Percentiles rank a stretch among this genome's conserved stretches.
These are phyloP conservation scores for Tillus elongatus DNA, from an alignment of 2,888 invertebrate species.

Conservation along the genomic window DNA sequence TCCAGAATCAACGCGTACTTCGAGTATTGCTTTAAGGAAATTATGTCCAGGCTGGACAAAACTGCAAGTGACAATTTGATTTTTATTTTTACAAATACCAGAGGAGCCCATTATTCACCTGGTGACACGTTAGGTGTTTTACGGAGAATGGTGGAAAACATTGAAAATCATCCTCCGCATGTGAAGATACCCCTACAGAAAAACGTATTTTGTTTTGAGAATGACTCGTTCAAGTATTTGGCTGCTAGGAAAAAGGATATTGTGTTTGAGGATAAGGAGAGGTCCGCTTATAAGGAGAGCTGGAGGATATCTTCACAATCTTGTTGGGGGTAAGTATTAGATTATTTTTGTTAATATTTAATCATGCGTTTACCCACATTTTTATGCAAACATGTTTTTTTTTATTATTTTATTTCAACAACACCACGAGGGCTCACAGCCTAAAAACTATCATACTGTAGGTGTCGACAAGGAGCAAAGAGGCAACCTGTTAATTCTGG, in stretches of 20 bases:
- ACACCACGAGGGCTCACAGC: no score
- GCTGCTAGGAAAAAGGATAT: slow-evolving; percentile 28
- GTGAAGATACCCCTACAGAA: slow-evolving; percentile 24
- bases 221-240: slow-evolving; percentile 33
- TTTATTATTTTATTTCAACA: no score
- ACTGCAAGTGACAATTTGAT: slow-evolving; percentile 33
- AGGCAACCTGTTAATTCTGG: no score
- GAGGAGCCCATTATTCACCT: slow-evolving; percentile 29
- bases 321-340: slow-evolving; percentile 28
- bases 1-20: slow-evolving; percentile 30
- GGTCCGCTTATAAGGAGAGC: slow-evolving; percentile 19
- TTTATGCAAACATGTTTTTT: no score
- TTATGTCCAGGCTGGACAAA: slow-evolving; percentile 34
- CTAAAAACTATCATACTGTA: no score
- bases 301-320: slow-evolving; percentile 23
- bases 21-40: slow-evolving; percentile 33
- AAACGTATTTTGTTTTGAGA: slow-evolving; percentile 36
- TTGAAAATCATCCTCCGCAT: slow-evolving; percentile 24
- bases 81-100: slow-evolving; percentile 34
- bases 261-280: slow-evolving; percentile 15
- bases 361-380: no score
- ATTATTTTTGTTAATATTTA: no score
- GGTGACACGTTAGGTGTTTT: slow-evolving; percentile 30
- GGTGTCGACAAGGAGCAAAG: no score
- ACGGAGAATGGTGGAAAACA: slow-evolving; percentile 24